A percentile compares a stretch with the other conserved stretches of the same genome.
phyloP scores from a whole-genome alignment of 2,888 invertebrate genomes.

The Macroteleia sp. region DNA sequence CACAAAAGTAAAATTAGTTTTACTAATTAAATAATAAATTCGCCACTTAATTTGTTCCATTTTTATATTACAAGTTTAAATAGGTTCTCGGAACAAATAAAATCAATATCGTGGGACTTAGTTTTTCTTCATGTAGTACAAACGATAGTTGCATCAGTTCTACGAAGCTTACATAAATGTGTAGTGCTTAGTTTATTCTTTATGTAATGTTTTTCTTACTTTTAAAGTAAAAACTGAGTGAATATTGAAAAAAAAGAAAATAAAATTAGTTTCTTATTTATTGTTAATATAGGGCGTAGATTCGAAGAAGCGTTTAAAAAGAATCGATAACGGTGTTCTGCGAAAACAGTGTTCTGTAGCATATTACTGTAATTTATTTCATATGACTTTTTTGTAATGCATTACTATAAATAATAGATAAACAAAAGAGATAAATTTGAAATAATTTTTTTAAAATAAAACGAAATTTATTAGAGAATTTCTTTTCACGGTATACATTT shows the following conservation, averaged over 20 bases:
- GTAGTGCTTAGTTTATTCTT: slow-evolving; percentile 20
- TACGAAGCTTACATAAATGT: not conserved
- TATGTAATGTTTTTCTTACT: slow-evolving; percentile 29
- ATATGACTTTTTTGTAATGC: no score
- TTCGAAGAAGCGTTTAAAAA: slow-evolving; percentile 58
- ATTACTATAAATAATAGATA: no score
- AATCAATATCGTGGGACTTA: slow-evolving; percentile 22
- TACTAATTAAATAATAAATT: no score
- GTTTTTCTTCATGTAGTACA: slow-evolving; percentile 12
- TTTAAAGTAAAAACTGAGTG: slow-evolving; percentile 12
- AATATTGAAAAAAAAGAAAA: slow-evolving; percentile 20
- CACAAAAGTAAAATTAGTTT: no score
- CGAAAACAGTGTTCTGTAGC: slow-evolving; percentile 33
- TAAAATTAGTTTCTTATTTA: slow-evolving; percentile 46
- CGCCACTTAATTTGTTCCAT: no score
- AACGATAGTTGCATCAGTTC: slow-evolving; percentile 15
- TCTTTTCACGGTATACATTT: no score
- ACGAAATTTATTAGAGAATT: no score
- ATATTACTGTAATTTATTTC: slow-evolving; percentile 40
- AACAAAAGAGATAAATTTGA: no score
- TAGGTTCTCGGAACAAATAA: slow-evolving; percentile 9
- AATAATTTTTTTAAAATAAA: no score
- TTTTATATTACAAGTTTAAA: not conserved
- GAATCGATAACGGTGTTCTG: slow-evolving; percentile 47
- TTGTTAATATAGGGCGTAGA: slow-evolving; percentile 53